Percentiles rank a stretch among this genome's conserved stretches.
phyloP scores from a whole-genome alignment of 2,888 invertebrate species.

The Spicauda simplicius region DNA sequence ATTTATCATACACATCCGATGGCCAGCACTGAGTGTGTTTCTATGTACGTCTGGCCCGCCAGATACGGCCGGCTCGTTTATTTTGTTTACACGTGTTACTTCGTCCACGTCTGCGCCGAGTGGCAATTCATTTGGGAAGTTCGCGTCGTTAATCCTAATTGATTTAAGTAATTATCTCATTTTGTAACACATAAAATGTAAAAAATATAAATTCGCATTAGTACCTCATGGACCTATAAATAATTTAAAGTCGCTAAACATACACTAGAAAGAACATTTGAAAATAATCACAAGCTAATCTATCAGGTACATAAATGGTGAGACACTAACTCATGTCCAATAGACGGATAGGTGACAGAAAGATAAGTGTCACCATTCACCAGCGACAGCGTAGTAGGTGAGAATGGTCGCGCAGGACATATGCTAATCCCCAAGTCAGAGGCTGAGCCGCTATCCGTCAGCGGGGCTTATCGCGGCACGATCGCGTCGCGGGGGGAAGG shows the following conservation, averaged over 20 bases:
- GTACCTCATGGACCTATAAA: too few relatives aligned
- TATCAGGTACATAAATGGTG: too few relatives aligned
- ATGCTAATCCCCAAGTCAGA: constrained; percentile 31
- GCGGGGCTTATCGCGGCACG: constrained; percentile 51
- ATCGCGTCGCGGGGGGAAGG: constrained; percentile 64
- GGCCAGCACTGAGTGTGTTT: constrained; percentile 73
- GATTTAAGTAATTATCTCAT: not conserved
- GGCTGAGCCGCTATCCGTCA: constrained; percentile 50
- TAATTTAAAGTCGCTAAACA: too few relatives aligned
- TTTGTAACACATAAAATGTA: too few relatives aligned
- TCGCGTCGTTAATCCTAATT: constrained; percentile 40
- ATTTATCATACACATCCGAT: constrained; percentile 76
- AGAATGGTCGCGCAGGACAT: constrained; percentile 24
- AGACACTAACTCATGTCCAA: not conserved
- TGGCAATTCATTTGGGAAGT: constrained; percentile 46
- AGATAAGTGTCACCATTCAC: constrained; percentile 15
- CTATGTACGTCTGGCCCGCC: constrained; percentile 64
- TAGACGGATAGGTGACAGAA: constrained; percentile 11
- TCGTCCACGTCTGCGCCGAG: constrained; percentile 52
- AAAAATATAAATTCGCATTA: too few relatives aligned
- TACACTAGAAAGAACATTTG: too few relatives aligned
- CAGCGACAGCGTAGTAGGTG: constrained; percentile 3
- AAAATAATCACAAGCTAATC: too few relatives aligned
- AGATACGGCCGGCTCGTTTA: constrained; percentile 55
- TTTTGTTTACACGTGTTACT: constrained; percentile 68